Evolutionary conservation across 1,140 invertebrate genomes (phyloP).

Genomic region (Sinella curviseta): DNA sequence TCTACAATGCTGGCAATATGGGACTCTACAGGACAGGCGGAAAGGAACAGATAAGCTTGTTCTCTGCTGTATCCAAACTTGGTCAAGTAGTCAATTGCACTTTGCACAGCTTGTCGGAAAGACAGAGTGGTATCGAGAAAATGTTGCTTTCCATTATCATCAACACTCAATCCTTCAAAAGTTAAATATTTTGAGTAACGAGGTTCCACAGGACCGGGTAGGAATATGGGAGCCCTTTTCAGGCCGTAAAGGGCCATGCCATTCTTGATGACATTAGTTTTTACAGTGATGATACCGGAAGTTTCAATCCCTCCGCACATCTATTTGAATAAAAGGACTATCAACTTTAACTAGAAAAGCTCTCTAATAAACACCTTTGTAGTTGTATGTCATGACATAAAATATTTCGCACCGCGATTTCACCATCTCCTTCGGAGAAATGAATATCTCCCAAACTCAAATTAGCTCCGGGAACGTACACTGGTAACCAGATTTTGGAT

Average conservation of each 20-base stretch:
- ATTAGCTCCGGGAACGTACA: constrained; percentile 12
- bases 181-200: constrained; percentile 34
- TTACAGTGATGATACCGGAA: not conserved
- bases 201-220: constrained; percentile 28
- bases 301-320: constrained; percentile 29
- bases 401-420: too few species aligned
- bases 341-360: too few species aligned
- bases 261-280: not conserved
- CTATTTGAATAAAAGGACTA: too few species aligned
- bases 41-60: constrained; percentile 40
- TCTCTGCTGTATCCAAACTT: constrained; percentile 42
- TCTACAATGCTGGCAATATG: constrained; percentile 32
- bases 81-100: constrained; percentile 40
- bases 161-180: constrained; percentile 39
- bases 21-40: constrained; percentile 32
- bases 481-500: constrained; percentile 17
- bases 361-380: too few species aligned
- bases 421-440: constrained; percentile 18
- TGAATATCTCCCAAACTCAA: constrained; percentile 19
- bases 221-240: constrained; percentile 19
- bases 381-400: too few species aligned
- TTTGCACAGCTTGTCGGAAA: constrained; percentile 32
- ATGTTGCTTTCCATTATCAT: constrained; percentile 37
- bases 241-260: not conserved
- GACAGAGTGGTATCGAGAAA: constrained; percentile 31